Conservation (phyloP, 2,113 vertebrate species). For the Chaetodon auriga region DNA sequence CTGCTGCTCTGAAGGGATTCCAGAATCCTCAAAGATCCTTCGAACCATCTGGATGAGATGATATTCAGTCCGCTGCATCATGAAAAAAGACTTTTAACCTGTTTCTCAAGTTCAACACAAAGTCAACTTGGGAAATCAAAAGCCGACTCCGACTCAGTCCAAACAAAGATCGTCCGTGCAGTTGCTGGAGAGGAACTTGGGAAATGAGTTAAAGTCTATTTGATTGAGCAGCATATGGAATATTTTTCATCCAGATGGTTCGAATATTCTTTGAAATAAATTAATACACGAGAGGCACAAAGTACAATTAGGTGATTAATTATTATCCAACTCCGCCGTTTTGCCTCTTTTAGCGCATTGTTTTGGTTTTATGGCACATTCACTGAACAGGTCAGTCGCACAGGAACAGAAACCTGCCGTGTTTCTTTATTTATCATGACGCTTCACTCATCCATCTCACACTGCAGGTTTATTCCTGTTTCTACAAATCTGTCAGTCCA, state of each 20-base stretch:
- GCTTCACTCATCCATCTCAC: not conserved
- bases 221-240: not conserved
- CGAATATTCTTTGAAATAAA: not conserved
- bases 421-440: too few relatives aligned
- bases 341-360: too few relatives aligned
- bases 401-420: too few relatives aligned
- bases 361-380: too few relatives aligned
- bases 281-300: too few relatives aligned
- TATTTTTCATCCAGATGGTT: not conserved
- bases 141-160: not conserved
- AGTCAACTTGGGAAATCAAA: not conserved
- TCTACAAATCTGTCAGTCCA: not conserved
- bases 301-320: too few relatives aligned
- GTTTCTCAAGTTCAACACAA: not conserved
- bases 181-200: not conserved
- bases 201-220: not conserved
- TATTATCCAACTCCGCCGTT: too few relatives aligned
- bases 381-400: too few relatives aligned
- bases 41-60: not conserved
- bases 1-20: not conserved
- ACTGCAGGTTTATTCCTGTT: not conserved
- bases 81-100: not conserved
- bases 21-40: not conserved
- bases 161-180: not conserved
- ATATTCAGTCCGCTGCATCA: not conserved